Percentiles rank a stretch among this genome's conserved stretches.
Evolutionary conservation across 2,888 invertebrate genomes (phyloP).

Genomic region (Xanthostigma xanthostigma): DNA sequence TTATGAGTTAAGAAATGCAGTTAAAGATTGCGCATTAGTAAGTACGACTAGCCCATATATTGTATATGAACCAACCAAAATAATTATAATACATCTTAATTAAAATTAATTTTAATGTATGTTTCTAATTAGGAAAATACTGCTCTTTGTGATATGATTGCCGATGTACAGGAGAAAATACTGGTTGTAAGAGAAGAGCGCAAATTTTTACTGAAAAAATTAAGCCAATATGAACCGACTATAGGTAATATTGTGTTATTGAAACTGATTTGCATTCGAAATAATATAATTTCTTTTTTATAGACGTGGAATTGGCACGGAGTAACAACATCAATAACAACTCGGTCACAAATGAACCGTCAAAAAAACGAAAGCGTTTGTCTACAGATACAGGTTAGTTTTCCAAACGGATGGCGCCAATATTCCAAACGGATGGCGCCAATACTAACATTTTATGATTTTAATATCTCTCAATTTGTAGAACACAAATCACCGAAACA

Average conservation of each 20-base stretch:
- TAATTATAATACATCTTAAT: conserved; percentile 7
- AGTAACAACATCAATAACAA: no score
- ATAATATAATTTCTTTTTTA: no score
- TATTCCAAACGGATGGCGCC: no score
- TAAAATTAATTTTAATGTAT: conserved; percentile 6
- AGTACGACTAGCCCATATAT: no score
- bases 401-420: no score
- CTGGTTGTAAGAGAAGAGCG: conserved; percentile 69
- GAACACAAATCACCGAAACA: conserved; percentile 15
- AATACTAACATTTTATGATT: no score
- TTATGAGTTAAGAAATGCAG: conserved; percentile 41
- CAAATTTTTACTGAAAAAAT: conserved; percentile 60
- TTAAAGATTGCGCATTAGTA: conserved; percentile 52
- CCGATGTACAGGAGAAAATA: conserved; percentile 69
- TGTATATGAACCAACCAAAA: no score
- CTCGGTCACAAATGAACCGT: no score
- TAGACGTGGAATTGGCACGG: no score
- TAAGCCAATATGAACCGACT: conserved; percentile 47
- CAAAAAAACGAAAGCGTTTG: no score
- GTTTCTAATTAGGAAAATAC: conserved; percentile 52
- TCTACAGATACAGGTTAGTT: no score
- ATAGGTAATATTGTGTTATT: neutral
- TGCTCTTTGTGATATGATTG: conserved; percentile 76
- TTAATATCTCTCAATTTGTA: conserved; percentile 8
- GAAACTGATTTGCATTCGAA: no score